Base-by-base conservation (phyloP, 2,888 invertebrate species). In the Caenorhabditis sulstoni region DNA sequence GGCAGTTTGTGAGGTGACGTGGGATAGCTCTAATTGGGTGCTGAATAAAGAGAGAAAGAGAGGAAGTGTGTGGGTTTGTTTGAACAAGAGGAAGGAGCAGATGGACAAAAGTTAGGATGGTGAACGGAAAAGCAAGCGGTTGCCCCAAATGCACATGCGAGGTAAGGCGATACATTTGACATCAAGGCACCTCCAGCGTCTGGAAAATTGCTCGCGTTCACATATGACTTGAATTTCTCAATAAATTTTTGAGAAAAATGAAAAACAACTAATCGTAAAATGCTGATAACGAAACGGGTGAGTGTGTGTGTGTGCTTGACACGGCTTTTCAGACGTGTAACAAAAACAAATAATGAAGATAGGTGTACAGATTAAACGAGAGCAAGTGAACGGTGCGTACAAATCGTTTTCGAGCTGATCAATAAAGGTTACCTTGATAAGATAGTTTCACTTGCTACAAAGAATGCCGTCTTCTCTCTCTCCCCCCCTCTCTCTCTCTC, bases 11-110 rank as follows among this genome's bases (percentile, higher is more conserved):
- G n/a, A 14, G n/a, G 29, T 44, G 44, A 14, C 41, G 44, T 57
- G 64, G 73, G 58, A 64, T 73, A 52, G 64, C 50, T 73, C 49
- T 64, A 65, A 73, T 73, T 64, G 73, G 64, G 58, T 73, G 73
- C 73, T 73, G 44, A 52, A 65, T 7, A 7, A 29, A 29, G 29
- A 18, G 39, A 47, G 39, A 47, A 18, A 20, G 47, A 2, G 55
- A 47, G 29, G 22, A 41, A 49, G 62, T 62, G 70, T 61, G 45
- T 55, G 55, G 22, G 50, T 57, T 71, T 62, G 70, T 61, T 55
- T 55, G 55, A 45, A 45, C 29, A 50, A 20, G 20, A 55, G 23
- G 53, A 37, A 55, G 16, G 57, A 58, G 49, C 45, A 57, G 29
- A 29, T 29, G 29, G 7, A 29, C 29, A 29, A 29, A 29, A 29